Evolutionary conservation across 2,888 invertebrate species (phyloP), one percentile per base, ranked within the genome.

Genomic region (Drosophila falleni): DNA sequence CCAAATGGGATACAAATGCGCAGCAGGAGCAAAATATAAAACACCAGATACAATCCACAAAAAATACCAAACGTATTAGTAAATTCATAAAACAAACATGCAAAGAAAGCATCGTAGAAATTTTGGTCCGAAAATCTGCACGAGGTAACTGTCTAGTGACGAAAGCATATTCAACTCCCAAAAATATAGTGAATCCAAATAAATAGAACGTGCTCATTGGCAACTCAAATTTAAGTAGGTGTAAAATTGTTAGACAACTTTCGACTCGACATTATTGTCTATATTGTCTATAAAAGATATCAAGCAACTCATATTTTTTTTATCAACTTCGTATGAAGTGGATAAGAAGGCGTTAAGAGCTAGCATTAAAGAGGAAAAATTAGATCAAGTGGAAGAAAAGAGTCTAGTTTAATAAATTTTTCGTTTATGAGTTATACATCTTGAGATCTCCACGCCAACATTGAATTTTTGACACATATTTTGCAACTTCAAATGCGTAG

Each of bases 381-480:
- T 2, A 56, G 47, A 26, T 4, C 46, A 58, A 58, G 15, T 47
- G 35, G 15, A 15, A 26, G 44, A 44, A 55, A 33, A 44, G n/a
- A 23, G n/a, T 19, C 13, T 15, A 11, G 44, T 16, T 42, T 13
- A n/a, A 41, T 15, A 35, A 16, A 23, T 23, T 35, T 60, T 33
- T 37, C 47, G 53, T 47, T 46, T 51, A 41, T 31, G 46, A 44
- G 26, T 59, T 54, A 41, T n/a, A n/a, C 56, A 35, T 15, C 58
- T 74, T 42, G 15, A 50, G 23, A 69, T 56, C 9, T 78, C 56
- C 47, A 74, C 65, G n/a, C 39, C 29, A 29, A 49, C 5, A 16
- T 2, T 9, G 56, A 62, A 60, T 56, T 19, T 71, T 71, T 76
- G 72, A 77, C 72, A 76, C 56, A 74, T 42, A 33, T 74, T 71